Percentiles rank a stretch among this genome's conserved stretches.
phyloP scores from a whole-genome alignment of 1,140 invertebrate genomes.

The Panonychus citri region DNA sequence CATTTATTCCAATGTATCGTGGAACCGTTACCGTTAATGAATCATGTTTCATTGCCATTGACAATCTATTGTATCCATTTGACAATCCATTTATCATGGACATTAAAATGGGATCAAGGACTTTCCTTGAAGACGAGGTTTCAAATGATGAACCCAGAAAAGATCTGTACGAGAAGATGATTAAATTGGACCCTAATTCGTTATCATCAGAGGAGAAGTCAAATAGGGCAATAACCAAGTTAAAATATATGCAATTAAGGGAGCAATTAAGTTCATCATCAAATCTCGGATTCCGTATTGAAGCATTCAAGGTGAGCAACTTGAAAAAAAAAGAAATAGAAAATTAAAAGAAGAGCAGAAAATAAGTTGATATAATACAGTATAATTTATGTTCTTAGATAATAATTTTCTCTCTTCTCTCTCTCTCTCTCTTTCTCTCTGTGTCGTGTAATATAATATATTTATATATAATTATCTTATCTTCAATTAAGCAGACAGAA shows the following conservation, averaged over 20 bases:
- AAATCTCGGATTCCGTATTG: conserved; percentile 77
- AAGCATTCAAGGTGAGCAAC: conserved; percentile 56
- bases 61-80: conserved; percentile 75
- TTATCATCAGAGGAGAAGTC: conserved; percentile 71
- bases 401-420: too few species aligned
- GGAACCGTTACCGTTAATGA: conserved; percentile 50
- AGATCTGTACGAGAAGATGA: conserved; percentile 98
- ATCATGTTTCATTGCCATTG: conserved; percentile 61
- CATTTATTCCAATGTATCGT: conserved; percentile 78
- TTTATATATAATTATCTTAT: too few species aligned
- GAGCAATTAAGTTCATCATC: conserved; percentile 79
- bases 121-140: conserved; percentile 83
- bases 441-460: too few species aligned
- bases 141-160: conserved; percentile 75
- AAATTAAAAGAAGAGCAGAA: too few species aligned
- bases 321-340: too few species aligned
- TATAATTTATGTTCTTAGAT: too few species aligned
- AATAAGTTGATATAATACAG: too few species aligned
- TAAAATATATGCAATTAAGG: conserved; percentile 87
- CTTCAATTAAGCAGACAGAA: too few species aligned
- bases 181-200: conserved; percentile 68
- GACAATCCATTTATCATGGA: conserved; percentile 78
- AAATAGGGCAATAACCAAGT: conserved; percentile 73
- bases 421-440: too few species aligned
- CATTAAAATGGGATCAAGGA: conserved; percentile 80